These are phyloP conservation scores for Mormyrus iriodes DNA, from an alignment of 2,113 vertebrate genomes.

Conservation along the genomic window DNA sequence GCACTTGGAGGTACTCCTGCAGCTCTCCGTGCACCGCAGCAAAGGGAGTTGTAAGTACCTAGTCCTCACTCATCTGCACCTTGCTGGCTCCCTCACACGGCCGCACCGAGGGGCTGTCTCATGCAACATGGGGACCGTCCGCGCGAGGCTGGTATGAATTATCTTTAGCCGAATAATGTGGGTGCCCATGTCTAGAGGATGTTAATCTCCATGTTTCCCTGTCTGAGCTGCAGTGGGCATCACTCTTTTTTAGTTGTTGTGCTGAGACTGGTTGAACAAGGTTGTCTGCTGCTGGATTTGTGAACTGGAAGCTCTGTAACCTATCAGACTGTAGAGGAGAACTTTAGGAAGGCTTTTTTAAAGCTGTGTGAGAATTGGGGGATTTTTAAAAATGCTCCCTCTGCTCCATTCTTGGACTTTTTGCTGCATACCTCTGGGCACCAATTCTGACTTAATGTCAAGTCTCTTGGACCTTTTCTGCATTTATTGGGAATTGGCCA, in stretches of 20 bases:
- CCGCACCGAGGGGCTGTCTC: not conserved
- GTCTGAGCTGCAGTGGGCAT: not conserved
- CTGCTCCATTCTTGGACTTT: not conserved
- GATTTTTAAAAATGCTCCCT: not conserved
- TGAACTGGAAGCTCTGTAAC: not conserved
- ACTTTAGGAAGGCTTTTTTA: not conserved
- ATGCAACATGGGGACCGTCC: not conserved
- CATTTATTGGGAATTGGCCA: not conserved
- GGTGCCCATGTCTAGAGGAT: not conserved
- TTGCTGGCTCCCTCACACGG: not conserved
- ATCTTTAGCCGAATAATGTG: not conserved
- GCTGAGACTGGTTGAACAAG: not conserved
- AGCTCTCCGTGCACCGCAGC: not conserved
- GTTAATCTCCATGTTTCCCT: not conserved
- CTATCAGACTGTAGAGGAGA: not conserved
- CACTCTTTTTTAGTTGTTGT: not conserved
- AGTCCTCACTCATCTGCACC: not conserved
- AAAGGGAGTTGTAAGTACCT: slow-evolving; percentile 9
- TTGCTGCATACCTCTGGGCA: not conserved
- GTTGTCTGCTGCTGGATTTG: not conserved
- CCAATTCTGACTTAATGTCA: not conserved
- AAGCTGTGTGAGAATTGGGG: not conserved
- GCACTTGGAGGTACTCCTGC: not conserved
- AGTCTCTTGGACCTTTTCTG: not conserved
- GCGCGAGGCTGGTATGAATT: not conserved